Evolutionary conservation across 2,113 vertebrate species (phyloP).

Genomic region (Nettapus auritus): DNA sequence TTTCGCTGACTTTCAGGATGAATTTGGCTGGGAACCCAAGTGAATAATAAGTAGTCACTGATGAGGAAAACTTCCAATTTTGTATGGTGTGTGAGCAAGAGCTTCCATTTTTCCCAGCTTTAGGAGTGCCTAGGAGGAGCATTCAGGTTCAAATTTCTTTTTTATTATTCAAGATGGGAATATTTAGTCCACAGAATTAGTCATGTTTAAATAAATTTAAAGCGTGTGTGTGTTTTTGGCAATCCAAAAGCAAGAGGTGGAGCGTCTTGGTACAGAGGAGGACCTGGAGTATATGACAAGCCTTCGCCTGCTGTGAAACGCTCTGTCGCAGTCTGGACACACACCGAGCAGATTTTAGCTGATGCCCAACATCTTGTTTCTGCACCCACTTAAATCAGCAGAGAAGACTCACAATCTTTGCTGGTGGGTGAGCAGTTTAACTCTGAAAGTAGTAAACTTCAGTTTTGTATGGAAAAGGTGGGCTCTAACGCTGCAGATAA

Average conservation of each 20-base stretch:
- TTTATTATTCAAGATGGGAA: background rate
- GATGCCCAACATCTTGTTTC: background rate
- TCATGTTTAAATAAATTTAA: background rate
- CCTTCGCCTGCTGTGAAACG: background rate
- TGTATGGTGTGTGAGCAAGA: background rate
- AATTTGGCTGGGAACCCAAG: background rate
- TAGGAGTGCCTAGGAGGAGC: background rate
- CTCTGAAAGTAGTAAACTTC: background rate
- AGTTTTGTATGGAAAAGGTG: background rate
- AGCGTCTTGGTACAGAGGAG: background rate
- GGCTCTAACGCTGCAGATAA: background rate
- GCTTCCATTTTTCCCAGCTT: background rate
- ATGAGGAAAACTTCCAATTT: background rate
- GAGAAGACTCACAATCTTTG: background rate
- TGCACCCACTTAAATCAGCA: background rate
- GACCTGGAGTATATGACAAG: background rate
- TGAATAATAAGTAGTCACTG: background rate
- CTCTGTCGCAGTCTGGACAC: background rate
- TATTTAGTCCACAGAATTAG: background rate
- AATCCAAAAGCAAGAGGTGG: background rate
- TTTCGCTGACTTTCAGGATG: constrained; percentile 31
- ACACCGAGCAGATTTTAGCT: background rate
- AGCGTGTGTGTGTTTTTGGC: background rate
- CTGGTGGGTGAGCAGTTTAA: background rate
- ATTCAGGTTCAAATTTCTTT: background rate